Percentiles rank a stretch among this genome's conserved stretches.
Conservation (phyloP, 92 coral and sea anemone species). For the Epizoanthus scotinus region DNA sequence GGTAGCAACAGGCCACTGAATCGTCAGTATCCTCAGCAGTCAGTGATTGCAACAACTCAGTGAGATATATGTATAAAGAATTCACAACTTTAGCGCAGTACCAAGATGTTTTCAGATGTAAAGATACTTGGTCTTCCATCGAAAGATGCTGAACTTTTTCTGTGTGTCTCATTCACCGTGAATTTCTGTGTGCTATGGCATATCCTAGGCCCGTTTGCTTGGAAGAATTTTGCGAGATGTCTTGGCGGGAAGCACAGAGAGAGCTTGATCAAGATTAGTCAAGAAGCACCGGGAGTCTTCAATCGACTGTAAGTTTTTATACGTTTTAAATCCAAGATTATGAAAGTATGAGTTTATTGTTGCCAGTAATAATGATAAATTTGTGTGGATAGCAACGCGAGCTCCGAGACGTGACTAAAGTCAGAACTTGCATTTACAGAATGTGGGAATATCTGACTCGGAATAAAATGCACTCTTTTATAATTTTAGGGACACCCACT, state of each 20-base stretch:
- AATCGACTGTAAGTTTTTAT: conserved; percentile 71
- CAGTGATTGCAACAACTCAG: too few relatives aligned
- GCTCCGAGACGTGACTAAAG: too few relatives aligned
- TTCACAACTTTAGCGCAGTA: too few relatives aligned
- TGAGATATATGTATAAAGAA: too few relatives aligned
- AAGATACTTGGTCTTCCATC: conserved; percentile 31
- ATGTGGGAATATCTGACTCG: too few relatives aligned
- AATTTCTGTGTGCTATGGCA: conserved; percentile 78
- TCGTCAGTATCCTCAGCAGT: too few relatives aligned
- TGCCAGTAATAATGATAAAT: too few relatives aligned
- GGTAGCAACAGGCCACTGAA: too few relatives aligned
- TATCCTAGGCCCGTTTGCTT: conserved; percentile 56
- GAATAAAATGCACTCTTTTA: too few relatives aligned
- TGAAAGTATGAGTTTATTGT: neutral
- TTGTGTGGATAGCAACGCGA: neutral
- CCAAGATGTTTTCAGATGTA: conserved; percentile 13
- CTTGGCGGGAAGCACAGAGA: conserved; percentile 1
- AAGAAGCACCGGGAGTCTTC: conserved; percentile 54
- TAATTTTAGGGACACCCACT: too few relatives aligned
- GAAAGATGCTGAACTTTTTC: conserved; percentile 55
- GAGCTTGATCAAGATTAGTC: neutral
- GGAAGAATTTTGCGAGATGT: conserved; percentile 45
- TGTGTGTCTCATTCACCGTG: conserved; percentile 70
- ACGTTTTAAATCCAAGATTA: neutral
- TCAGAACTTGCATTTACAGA: too few relatives aligned